Percentiles rank a stretch among this genome's conserved stretches.
Evolutionary conservation across 2,113 vertebrate species (phyloP).

Genomic region (Xenopus tropicalis): DNA sequence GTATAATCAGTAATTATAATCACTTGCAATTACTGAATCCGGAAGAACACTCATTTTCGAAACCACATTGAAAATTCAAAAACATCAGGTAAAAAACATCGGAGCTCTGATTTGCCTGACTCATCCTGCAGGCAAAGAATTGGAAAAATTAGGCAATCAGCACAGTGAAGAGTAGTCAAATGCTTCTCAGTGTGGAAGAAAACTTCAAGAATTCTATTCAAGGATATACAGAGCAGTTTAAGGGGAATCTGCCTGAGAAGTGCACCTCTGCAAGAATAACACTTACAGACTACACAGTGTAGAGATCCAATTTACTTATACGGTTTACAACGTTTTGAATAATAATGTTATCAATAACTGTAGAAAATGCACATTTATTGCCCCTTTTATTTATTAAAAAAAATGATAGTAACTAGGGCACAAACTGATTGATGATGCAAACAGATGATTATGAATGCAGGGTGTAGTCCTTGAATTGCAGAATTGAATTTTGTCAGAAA

Average conservation of each 20-base stretch:
- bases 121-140: constrained; percentile 37
- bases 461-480: too few relatives aligned
- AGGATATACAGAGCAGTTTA: neutral
- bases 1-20: constrained; percentile 47
- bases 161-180: constrained; percentile 24
- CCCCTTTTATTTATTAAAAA: too few relatives aligned
- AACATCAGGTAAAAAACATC: constrained; percentile 43
- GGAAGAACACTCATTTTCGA: constrained; percentile 44
- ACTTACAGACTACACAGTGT: neutral
- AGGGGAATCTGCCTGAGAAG: neutral
- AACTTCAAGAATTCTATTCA: neutral
- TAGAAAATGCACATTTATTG: too few relatives aligned
- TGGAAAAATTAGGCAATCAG: constrained; percentile 35
- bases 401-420: too few relatives aligned
- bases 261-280: constrained; percentile 7
- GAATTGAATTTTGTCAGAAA: too few relatives aligned
- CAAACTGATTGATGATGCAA: too few relatives aligned
- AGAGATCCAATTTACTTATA: too few relatives aligned
- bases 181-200: constrained; percentile 5
- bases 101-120: constrained; percentile 23
- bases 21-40: constrained; percentile 45
- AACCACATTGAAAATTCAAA: constrained; percentile 45
- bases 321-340: too few relatives aligned
- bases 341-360: too few relatives aligned
- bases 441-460: too few relatives aligned